Conservation (phyloP, 1,140 invertebrate genomes). For the Calosoma granatense region DNA sequence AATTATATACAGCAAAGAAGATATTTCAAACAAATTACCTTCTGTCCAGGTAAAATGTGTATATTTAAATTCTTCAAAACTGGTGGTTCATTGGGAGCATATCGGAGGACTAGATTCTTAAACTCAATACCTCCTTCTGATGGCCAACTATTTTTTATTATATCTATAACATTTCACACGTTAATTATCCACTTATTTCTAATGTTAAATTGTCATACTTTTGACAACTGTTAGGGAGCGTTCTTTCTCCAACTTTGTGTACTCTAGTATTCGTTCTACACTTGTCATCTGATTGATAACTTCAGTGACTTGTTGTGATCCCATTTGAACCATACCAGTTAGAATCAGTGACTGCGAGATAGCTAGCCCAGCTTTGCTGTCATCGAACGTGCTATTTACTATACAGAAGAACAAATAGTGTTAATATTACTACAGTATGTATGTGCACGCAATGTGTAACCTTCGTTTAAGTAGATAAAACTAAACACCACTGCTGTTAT, state of each 20-base stretch:
- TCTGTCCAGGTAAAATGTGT: conserved; percentile 51
- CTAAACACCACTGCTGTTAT: conserved; percentile 59
- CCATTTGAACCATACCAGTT: conserved; percentile 78
- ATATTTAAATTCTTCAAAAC: conserved; percentile 60
- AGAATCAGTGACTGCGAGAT: conserved; percentile 73
- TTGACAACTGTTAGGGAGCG: conserved; percentile 32
- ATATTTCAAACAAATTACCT: conserved; percentile 38
- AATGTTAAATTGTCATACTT: conserved; percentile 29
- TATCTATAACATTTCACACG: neutral
- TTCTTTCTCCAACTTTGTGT: conserved; percentile 55
- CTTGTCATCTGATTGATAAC: conserved; percentile 76
- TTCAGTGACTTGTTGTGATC: conserved; percentile 72
- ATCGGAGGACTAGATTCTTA: conserved; percentile 53
- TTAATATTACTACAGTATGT: neutral
- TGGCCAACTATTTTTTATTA: conserved; percentile 23
- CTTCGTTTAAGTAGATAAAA: conserved; percentile 51
- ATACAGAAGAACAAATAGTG: neutral
- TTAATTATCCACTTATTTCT: neutral
- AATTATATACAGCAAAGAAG: neutral
- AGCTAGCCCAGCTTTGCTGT: conserved; percentile 64
- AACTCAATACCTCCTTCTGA: conserved; percentile 41
- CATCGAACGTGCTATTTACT: conserved; percentile 16
- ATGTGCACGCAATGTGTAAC: conserved; percentile 28
- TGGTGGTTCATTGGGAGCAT: conserved; percentile 47
- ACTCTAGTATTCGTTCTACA: conserved; percentile 68